Percentiles rank a stretch among this genome's conserved stretches.
phyloP scores from a whole-genome alignment of 2,113 vertebrate genomes.

The Epinephelus fuscoguttatus region DNA sequence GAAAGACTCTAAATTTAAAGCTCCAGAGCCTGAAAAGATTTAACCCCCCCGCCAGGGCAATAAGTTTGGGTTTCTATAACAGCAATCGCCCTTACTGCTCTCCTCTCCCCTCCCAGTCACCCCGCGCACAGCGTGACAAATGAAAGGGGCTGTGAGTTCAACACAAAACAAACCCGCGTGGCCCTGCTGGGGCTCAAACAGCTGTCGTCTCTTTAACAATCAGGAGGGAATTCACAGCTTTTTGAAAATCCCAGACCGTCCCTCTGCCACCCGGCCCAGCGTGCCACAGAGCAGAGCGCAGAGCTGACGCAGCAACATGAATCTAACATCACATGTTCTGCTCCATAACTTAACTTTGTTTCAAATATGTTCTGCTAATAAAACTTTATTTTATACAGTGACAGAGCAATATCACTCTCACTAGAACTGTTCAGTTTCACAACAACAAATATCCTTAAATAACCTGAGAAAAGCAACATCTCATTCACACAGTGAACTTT shows the following conservation, averaged over 20 bases:
- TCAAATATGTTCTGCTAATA: no score
- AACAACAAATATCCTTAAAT: no score
- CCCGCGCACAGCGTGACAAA: slow-evolving; percentile 19
- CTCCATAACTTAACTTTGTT: no score
- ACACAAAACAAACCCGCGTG: slow-evolving; percentile 44
- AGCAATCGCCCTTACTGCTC: neutral
- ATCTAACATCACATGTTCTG: no score
- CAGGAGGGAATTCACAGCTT: slow-evolving; percentile 32
- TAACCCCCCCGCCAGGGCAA: slow-evolving; percentile 4
- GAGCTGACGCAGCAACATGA: neutral
- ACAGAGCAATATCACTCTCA: no score
- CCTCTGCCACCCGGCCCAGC: neutral
- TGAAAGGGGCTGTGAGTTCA: slow-evolving; percentile 2
- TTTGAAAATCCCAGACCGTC: slow-evolving; percentile 18
- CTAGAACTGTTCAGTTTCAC: no score
- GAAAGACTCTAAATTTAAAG: slow-evolving; percentile 30
- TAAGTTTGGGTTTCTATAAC: slow-evolving; percentile 17
- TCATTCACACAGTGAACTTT: no score
- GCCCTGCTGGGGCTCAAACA: slow-evolving; percentile 53
- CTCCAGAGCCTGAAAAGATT: slow-evolving; percentile 4
- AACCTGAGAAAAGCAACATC: no score
- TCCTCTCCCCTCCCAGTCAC: neutral
- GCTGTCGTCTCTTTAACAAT: slow-evolving; percentile 58
- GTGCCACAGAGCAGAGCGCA: no score
- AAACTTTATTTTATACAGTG: no score